A percentile compares a stretch with the other conserved stretches of the same genome.
Evolutionary conservation across 1,140 invertebrate species (phyloP).

Genomic region (Formica selysi): DNA sequence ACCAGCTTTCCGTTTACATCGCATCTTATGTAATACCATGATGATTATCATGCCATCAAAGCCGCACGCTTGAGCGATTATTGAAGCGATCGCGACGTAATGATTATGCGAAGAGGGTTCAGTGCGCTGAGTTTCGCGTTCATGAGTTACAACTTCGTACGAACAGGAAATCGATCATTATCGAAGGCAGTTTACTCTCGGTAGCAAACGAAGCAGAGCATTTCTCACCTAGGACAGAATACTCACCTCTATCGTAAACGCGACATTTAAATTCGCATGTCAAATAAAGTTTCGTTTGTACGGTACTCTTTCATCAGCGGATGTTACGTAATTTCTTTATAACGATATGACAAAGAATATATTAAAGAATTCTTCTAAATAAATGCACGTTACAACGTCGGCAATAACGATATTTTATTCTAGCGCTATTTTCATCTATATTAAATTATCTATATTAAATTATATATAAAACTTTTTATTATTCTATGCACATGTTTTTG

Average conservation of each 20-base stretch:
- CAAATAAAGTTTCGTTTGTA: not conserved
- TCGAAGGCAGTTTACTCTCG: conserved; percentile 32
- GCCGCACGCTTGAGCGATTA: conserved; percentile 20
- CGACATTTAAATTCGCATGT: conserved; percentile 2
- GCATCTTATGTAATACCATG: conserved; percentile 29
- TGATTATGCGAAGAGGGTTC: conserved; percentile 12
- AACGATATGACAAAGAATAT: not conserved
- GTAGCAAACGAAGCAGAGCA: conserved; percentile 35
- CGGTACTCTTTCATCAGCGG: not conserved
- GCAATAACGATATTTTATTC: not conserved
- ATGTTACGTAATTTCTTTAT: not conserved
- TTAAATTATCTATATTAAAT: too few relatives aligned
- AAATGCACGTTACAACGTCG: not conserved
- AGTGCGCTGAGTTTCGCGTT: conserved; percentile 30
- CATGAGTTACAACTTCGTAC: conserved; percentile 31
- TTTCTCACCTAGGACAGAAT: conserved; percentile 66
- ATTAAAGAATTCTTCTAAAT: not conserved
- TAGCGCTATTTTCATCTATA: too few relatives aligned
- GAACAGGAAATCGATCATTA: conserved; percentile 59
- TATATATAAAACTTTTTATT: not conserved
- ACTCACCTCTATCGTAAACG: conserved; percentile 52
- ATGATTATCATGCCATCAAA: conserved; percentile 35
- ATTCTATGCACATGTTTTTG: not conserved
- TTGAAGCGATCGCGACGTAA: conserved; percentile 14
- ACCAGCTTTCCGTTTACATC: conserved; percentile 29